These are phyloP conservation scores for Emydoidea blandingii DNA, from an alignment of 2,797 vertebrate species.

Conservation along the genomic window DNA sequence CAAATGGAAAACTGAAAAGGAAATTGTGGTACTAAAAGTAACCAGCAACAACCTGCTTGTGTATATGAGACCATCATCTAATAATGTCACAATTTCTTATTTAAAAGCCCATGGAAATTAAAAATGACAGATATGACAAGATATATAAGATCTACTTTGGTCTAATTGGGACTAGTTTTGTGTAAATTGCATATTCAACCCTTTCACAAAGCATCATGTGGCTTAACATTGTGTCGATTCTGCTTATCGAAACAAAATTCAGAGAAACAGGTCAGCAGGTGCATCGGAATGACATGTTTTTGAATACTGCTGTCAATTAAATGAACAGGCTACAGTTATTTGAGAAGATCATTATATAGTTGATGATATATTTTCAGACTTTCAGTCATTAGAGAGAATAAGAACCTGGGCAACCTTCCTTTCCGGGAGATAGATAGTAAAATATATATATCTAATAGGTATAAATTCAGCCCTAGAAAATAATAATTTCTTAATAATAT, in stretches of 20 bases:
- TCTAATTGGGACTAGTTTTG: not conserved
- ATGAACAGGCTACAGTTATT: not conserved
- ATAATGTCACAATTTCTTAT: not conserved
- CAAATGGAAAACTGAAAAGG: not conserved
- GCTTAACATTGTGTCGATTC: not conserved
- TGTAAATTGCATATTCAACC: not conserved
- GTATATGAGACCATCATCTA: not conserved
- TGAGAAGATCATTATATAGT: not conserved
- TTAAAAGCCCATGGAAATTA: conserved; percentile 34
- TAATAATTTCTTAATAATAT: not conserved
- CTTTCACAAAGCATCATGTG: not conserved
- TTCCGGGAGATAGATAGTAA: not conserved
- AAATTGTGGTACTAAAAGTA: not conserved
- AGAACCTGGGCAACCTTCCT: not conserved
- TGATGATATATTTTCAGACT: not conserved
- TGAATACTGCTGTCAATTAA: not conserved
- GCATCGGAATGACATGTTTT: not conserved
- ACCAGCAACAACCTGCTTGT: not conserved
- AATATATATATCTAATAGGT: not conserved
- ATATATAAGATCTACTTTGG: not conserved
- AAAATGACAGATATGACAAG: not conserved
- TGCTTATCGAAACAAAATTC: not conserved
- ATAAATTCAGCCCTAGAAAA: not conserved
- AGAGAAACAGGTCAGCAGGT: not conserved
- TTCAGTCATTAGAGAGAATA: not conserved